phyloP scores from a whole-genome alignment of 2,888 invertebrate species.

The Drosophila fulvimacula region DNA sequence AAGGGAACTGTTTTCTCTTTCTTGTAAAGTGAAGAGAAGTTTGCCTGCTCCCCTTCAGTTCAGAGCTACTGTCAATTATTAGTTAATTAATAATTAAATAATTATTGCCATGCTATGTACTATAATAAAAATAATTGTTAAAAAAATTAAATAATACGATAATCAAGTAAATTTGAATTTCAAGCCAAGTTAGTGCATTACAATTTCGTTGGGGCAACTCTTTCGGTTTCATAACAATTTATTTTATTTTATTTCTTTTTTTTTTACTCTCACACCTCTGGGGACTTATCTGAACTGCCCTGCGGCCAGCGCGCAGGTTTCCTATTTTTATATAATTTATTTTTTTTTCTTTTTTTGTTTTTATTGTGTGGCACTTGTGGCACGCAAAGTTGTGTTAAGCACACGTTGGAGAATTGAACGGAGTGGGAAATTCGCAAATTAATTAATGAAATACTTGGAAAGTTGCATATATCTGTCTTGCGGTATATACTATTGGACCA shows the following conservation, averaged over 20 bases:
- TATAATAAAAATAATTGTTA: too few relatives aligned
- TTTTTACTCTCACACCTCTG: slow-evolving; percentile 2
- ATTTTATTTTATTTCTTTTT: slow-evolving; percentile 6
- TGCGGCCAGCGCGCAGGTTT: not conserved
- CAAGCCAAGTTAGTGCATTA: not conserved
- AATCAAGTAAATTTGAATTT: too few relatives aligned
- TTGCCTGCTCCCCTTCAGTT: too few relatives aligned
- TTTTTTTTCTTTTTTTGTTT: not conserved
- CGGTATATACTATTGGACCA: slow-evolving; percentile 24
- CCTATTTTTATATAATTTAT: slow-evolving; percentile 6
- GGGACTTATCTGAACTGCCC: slow-evolving; percentile 21
- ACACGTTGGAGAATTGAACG: slow-evolving; percentile 59
- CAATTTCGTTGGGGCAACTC: not conserved
- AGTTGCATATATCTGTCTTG: slow-evolving; percentile 19
- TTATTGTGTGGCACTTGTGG: slow-evolving; percentile 29
- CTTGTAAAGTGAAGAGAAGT: too few relatives aligned
- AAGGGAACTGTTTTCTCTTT: too few relatives aligned
- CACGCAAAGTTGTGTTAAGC: slow-evolving; percentile 63
- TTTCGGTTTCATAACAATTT: not conserved
- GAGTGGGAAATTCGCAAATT: slow-evolving; percentile 57
- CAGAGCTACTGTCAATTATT: too few relatives aligned
- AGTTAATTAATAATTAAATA: too few relatives aligned
- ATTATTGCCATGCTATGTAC: too few relatives aligned
- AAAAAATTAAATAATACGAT: too few relatives aligned
- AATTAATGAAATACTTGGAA: slow-evolving; percentile 59